phyloP scores from a whole-genome alignment of 2,888 invertebrate species.

The Ferrisia virgata region DNA sequence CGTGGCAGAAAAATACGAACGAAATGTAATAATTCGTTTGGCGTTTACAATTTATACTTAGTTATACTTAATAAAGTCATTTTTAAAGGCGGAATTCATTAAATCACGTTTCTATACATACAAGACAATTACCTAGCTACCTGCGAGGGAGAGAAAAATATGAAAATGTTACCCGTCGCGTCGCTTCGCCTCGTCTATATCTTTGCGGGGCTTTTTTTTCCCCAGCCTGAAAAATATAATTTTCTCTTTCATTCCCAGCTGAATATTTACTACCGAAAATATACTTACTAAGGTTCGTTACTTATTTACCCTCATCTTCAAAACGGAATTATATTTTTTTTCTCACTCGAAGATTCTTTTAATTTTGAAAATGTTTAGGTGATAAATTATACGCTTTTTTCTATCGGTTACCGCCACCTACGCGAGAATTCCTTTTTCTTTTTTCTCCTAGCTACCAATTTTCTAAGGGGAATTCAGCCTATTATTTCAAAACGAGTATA shows the following conservation, averaged over 20 bases:
- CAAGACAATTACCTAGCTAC: not conserved
- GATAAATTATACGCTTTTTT: not conserved
- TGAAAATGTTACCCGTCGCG: too few relatives aligned
- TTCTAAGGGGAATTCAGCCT: too few relatives aligned
- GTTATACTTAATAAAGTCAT: constrained; percentile 23
- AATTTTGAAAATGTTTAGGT: not conserved
- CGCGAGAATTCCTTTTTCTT: not conserved
- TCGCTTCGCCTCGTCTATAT: too few relatives aligned
- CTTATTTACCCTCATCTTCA: not conserved
- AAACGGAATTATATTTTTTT: constrained; percentile 5
- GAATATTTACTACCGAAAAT: not conserved
- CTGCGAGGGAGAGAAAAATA: not conserved
- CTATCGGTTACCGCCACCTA: not conserved
- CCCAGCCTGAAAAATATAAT: not conserved
- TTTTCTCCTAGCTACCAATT: too few relatives aligned
- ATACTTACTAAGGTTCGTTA: too few relatives aligned
- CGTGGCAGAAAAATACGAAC: not conserved
- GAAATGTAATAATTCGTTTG: not conserved
- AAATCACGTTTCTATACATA: constrained; percentile 5
- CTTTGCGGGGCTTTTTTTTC: too few relatives aligned
- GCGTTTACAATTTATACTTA: not conserved
- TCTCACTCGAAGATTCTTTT: not conserved
- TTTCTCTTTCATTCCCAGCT: not conserved
- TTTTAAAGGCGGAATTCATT: constrained; percentile 8
- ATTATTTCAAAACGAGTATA: too few relatives aligned